Evolutionary conservation across 2,888 invertebrate species (phyloP).

Genomic region (Formica aserva): DNA sequence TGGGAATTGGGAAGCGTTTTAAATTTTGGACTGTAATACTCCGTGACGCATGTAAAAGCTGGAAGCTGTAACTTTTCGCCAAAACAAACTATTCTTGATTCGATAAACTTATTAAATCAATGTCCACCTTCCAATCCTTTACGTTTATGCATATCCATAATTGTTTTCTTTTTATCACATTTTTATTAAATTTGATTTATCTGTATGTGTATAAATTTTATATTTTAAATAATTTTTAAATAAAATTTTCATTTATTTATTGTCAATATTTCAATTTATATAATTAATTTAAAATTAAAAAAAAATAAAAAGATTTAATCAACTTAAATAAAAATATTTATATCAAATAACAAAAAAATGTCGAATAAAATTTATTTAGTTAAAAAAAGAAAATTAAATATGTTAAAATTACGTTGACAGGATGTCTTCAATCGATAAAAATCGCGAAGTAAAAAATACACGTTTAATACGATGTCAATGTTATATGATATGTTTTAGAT

Average conservation of each 20-base stretch:
- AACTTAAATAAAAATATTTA: neutral
- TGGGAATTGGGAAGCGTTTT: conserved; percentile 57
- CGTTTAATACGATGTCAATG: conserved; percentile 8
- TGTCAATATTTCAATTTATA: neutral
- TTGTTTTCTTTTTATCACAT: neutral
- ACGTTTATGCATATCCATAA: neutral
- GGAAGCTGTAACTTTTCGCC: neutral
- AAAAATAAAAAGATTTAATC: neutral
- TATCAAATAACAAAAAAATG: neutral
- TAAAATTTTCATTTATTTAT: neutral
- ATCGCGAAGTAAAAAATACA: conserved; percentile 18
- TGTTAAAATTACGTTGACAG: conserved; percentile 12
- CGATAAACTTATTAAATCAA: neutral
- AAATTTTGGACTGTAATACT: conserved; percentile 48
- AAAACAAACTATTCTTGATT: neutral
- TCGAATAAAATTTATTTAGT: neutral
- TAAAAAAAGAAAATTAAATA: conserved; percentile 8
- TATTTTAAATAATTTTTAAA: neutral
- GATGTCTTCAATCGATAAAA: conserved; percentile 1
- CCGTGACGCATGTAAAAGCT: neutral
- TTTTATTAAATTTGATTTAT: neutral
- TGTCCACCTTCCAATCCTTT: neutral
- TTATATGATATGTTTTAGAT: conserved; percentile 25
- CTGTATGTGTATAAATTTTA: too few species aligned
- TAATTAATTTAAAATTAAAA: neutral